These are phyloP conservation scores for Sus cebifrons DNA, from an alignment of 2,797 vertebrate species.

Conservation along the genomic window DNA sequence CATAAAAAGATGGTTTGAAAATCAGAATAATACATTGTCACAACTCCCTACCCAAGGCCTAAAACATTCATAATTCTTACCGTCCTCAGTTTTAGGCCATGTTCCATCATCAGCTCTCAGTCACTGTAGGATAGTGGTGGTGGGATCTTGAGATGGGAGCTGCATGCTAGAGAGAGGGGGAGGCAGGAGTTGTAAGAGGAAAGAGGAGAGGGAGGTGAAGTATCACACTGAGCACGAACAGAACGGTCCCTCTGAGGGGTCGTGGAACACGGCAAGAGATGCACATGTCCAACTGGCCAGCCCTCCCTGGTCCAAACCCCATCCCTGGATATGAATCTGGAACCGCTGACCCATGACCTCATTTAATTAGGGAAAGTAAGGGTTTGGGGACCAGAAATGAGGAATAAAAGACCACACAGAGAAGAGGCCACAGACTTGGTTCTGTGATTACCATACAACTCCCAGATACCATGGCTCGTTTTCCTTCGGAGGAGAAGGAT, in stretches of 20 bases:
- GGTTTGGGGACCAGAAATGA: neutral
- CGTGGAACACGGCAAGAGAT: neutral
- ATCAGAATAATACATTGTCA: too few species aligned
- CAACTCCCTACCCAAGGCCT: too few species aligned
- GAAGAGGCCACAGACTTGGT: rapidly evolving
- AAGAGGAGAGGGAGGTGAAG: too few species aligned
- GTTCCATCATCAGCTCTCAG: too few species aligned
- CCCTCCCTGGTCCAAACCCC: neutral
- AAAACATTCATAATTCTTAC: too few species aligned
- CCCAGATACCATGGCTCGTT: conserved; percentile 88
- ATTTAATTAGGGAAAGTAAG: conserved; percentile 9
- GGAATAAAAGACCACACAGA: conserved; percentile 69
- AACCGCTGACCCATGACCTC: neutral
- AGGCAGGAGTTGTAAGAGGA: neutral
- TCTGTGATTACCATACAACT: neutral
- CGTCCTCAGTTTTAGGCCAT: too few species aligned
- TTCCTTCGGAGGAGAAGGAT: conserved; percentile 88
- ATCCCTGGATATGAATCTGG: neutral
- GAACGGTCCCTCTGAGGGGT: neutral
- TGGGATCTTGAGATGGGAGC: neutral
- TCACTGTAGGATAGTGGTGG: neutral
- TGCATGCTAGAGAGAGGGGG: neutral
- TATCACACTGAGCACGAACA: too few species aligned
- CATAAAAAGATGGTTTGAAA: too few species aligned
- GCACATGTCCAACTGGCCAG: conserved; percentile 26